Percentiles rank a stretch among this genome's conserved stretches.
phyloP scores from a whole-genome alignment of 2,797 vertebrate genomes.

The Acestrorhynchus altus region DNA sequence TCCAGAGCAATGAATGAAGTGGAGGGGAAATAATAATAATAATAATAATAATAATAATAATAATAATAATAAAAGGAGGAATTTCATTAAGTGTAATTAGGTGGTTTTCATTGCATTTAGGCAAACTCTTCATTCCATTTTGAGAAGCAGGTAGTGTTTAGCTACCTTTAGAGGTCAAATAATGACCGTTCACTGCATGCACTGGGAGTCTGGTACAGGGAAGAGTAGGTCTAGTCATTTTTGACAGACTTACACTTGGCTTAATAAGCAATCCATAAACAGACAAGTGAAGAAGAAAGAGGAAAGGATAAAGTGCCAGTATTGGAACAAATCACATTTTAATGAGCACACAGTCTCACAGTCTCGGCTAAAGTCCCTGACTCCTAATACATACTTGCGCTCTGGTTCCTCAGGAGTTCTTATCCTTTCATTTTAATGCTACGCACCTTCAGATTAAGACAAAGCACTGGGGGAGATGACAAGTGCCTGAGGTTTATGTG shows the following conservation, averaged over 20 bases:
- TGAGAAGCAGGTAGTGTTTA: constrained; percentile 49
- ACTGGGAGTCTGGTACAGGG: constrained; percentile 62
- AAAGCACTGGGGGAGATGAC: not conserved
- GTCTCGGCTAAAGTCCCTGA: not conserved
- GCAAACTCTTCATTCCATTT: constrained; percentile 9
- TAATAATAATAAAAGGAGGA: constrained; percentile 18
- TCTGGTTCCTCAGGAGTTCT: not conserved
- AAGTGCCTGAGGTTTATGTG: not conserved
- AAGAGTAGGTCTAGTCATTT: constrained; percentile 14
- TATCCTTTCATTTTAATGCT: not conserved
- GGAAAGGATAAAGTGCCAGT: not conserved
- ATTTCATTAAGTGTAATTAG: not conserved
- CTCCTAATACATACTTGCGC: not conserved
- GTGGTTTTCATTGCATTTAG: constrained; percentile 26
- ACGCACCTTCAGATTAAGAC: not conserved
- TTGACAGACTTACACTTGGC: constrained; percentile 26
- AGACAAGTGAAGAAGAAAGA: not conserved
- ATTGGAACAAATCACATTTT: not conserved
- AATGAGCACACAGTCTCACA: not conserved
- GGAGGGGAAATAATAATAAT: constrained; percentile 43
- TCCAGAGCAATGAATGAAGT: constrained; percentile 58
- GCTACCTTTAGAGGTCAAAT: constrained; percentile 47
- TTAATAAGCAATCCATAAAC: not conserved
- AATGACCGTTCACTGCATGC: constrained; percentile 76
- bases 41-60: constrained; percentile 31